These are phyloP conservation scores for Toxotes jaculatrix DNA, from an alignment of 2,113 vertebrate species.

Conservation along the genomic window DNA sequence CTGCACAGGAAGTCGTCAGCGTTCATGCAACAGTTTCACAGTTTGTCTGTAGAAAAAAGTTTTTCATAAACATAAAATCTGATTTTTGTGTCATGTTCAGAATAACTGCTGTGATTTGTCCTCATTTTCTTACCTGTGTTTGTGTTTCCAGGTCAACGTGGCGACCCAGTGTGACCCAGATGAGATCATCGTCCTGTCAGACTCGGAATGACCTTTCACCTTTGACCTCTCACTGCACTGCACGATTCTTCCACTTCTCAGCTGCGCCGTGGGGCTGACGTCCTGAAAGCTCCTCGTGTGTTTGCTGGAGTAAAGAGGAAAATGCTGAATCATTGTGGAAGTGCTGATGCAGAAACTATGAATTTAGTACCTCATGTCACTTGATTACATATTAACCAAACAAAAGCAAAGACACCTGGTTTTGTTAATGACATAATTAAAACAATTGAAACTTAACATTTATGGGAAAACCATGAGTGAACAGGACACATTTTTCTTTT, in stretches of 20 bases:
- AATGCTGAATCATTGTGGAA: not conserved
- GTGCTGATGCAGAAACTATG: not conserved
- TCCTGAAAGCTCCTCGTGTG: not conserved
- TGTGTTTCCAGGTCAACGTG: conserved; percentile 85
- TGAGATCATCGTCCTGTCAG: conserved; percentile 91
- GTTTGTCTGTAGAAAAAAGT: no score
- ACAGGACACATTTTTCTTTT: not conserved
- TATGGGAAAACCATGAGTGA: not conserved
- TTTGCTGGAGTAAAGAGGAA: not conserved
- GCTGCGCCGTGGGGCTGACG: not conserved
- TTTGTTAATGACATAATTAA: conserved; percentile 17
- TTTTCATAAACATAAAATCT: no score
- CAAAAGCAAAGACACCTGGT: conserved; percentile 1
- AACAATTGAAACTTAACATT: not conserved
- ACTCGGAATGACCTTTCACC: conserved; percentile 84
- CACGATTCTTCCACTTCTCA: no score
- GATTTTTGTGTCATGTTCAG: no score
- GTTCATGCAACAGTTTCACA: no score
- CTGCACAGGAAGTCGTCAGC: no score
- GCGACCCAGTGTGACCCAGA: conserved; percentile 91
- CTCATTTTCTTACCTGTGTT: not conserved
- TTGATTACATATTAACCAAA: not conserved
- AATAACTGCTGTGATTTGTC: no score
- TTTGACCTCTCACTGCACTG: not conserved
- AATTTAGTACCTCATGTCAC: not conserved